A percentile compares a stretch with the other conserved stretches of the same genome.
Conservation (phyloP, 92 coral and sea anemone genomes). For the Parazoanthus darwini region DNA sequence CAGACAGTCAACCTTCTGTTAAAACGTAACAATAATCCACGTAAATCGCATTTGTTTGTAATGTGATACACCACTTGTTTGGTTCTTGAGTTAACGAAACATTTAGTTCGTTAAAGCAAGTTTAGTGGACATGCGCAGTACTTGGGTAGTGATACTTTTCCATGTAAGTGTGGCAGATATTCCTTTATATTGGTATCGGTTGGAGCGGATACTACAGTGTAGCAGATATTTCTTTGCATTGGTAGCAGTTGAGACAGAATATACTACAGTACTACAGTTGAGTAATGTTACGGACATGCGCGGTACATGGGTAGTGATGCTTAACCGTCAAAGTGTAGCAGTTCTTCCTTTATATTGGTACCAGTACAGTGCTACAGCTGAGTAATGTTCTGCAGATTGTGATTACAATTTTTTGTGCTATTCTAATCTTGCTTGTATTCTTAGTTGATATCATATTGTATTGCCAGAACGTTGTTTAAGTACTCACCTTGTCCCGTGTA, state of each 20-base stretch:
- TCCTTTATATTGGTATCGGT: not conserved
- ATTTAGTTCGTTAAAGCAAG: not conserved
- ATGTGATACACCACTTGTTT: not conserved
- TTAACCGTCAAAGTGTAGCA: too few species aligned
- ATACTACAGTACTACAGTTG: too few species aligned
- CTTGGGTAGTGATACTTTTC: not conserved
- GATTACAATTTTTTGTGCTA: not conserved
- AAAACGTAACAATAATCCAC: not conserved
- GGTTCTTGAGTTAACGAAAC: not conserved
- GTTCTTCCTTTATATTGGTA: not conserved
- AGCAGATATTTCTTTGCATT: too few species aligned
- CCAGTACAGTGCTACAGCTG: not conserved
- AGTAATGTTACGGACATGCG: too few species aligned
- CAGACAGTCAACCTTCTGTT: not conserved
- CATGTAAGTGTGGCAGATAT: not conserved
- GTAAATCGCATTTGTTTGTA: not conserved
- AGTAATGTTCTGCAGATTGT: not conserved
- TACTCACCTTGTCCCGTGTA: not conserved
- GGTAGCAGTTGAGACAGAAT: too few species aligned
- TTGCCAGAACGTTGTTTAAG: not conserved
- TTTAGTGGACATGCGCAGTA: not conserved
- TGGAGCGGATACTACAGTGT: not conserved
- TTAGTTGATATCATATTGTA: not conserved
- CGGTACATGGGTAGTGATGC: not conserved
- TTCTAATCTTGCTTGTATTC: not conserved